phyloP scores from a whole-genome alignment of 2,888 invertebrate genomes.

The Pheosia tremula region DNA sequence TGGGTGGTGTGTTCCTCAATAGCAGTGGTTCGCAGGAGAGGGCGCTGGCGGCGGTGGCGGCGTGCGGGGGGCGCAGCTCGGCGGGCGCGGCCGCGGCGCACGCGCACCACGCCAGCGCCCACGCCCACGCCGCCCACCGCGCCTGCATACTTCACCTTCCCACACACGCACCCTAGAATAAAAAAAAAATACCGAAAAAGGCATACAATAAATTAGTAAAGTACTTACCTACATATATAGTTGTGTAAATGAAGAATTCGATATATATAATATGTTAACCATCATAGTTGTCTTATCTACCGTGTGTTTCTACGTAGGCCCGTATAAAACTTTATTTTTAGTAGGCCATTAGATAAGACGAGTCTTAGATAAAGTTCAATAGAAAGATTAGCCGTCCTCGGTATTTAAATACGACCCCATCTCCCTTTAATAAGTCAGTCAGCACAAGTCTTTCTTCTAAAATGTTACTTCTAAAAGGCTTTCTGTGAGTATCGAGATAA shows the following conservation, averaged over 20 bases:
- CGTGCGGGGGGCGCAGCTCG: slow-evolving; percentile 52
- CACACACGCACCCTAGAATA: slow-evolving; percentile 40
- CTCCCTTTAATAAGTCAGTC: neutral
- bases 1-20: slow-evolving; percentile 61
- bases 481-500: too few species aligned
- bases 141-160: slow-evolving; percentile 60
- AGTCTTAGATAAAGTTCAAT: neutral
- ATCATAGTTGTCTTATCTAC: too few species aligned
- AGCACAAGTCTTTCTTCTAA: neutral
- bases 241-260: too few species aligned
- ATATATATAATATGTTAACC: too few species aligned
- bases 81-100: slow-evolving; percentile 70
- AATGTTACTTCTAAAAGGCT: too few species aligned
- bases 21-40: slow-evolving; percentile 61
- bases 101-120: slow-evolving; percentile 76
- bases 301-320: too few species aligned
- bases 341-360: neutral
- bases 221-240: too few species aligned
- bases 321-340: neutral
- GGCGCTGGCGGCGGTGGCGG: slow-evolving; percentile 45
- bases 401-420: neutral
- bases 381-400: neutral
- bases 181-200: neutral
- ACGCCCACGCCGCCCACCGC: slow-evolving; percentile 67
- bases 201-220: too few species aligned